Evolutionary conservation across 2,113 vertebrate species (phyloP).

Genomic region (Madoqua kirkii): DNA sequence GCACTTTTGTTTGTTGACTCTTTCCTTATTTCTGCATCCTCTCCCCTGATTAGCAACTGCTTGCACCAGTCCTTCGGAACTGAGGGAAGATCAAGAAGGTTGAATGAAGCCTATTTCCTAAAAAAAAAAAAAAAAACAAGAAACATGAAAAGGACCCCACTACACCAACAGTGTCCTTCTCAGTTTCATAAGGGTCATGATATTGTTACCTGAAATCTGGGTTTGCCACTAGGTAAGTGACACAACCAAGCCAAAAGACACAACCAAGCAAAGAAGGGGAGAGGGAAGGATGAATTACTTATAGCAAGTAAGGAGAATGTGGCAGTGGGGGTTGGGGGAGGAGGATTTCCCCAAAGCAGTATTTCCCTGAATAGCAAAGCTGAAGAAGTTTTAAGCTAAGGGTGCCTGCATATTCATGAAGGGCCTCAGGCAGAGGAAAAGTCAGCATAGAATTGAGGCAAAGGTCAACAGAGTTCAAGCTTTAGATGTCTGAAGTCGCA

Average conservation of each 20-base stretch:
- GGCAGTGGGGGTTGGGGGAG: rapidly evolving
- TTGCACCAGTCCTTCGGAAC: not conserved
- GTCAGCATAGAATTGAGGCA: not conserved
- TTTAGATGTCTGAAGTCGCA: not conserved
- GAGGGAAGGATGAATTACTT: not conserved
- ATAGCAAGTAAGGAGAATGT: not conserved
- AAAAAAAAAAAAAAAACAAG: not conserved
- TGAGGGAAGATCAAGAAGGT: not conserved
- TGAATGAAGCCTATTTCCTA: not conserved
- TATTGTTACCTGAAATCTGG: not conserved
- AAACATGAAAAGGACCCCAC: not conserved
- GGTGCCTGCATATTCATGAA: not conserved
- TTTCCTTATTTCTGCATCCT: not conserved
- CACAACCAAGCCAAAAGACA: not conserved
- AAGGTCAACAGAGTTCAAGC: not conserved
- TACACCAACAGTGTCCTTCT: not conserved
- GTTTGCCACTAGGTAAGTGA: not conserved
- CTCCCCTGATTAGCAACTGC: not conserved
- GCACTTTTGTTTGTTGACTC: not conserved
- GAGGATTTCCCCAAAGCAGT: not conserved
- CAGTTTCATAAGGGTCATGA: not conserved
- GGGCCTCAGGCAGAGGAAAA: not conserved
- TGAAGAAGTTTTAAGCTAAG: not conserved
- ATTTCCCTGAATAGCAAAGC: not conserved
- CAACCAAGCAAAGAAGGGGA: not conserved